These are phyloP conservation scores for Varanus salvator DNA, from an alignment of 2,113 vertebrate species.

Conservation along the genomic window DNA sequence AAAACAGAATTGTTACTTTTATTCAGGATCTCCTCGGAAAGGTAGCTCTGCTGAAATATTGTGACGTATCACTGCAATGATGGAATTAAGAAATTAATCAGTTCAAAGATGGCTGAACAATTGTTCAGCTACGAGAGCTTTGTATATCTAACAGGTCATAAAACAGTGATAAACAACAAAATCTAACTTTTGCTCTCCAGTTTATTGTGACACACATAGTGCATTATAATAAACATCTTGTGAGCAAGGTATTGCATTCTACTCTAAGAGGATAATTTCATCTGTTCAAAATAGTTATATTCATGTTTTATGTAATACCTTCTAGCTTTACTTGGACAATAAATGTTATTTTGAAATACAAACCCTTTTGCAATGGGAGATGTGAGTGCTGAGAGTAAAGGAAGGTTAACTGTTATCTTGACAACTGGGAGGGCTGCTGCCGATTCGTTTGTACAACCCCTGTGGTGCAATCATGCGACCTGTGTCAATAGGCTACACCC, in stretches of 20 bases:
- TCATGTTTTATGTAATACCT: rapidly evolving
- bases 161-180: neutral
- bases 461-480: neutral
- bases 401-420: slow-evolving; percentile 36
- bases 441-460: slow-evolving; percentile 26
- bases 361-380: slow-evolving; percentile 27
- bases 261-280: neutral
- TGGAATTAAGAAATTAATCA: neutral
- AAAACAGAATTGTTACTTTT: neutral
- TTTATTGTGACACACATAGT: neutral
- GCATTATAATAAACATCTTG: neutral
- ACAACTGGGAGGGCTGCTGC: neutral
- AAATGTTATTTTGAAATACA: slow-evolving; percentile 15
- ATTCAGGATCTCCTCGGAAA: neutral
- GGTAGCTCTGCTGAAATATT: neutral
- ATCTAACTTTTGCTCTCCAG: neutral
- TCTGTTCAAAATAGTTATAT: neutral
- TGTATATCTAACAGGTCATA: neutral
- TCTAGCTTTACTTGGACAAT: neutral
- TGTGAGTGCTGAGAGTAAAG: slow-evolving; percentile 38
- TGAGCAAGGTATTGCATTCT: neutral
- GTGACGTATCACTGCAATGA: neutral
- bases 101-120: neutral
- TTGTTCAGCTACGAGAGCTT: neutral
- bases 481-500: slow-evolving; percentile 24